Evolutionary conservation across 2,888 invertebrate genomes (phyloP), one percentile per base, ranked within the genome.

Genomic region (Schizaphis graminum): DNA sequence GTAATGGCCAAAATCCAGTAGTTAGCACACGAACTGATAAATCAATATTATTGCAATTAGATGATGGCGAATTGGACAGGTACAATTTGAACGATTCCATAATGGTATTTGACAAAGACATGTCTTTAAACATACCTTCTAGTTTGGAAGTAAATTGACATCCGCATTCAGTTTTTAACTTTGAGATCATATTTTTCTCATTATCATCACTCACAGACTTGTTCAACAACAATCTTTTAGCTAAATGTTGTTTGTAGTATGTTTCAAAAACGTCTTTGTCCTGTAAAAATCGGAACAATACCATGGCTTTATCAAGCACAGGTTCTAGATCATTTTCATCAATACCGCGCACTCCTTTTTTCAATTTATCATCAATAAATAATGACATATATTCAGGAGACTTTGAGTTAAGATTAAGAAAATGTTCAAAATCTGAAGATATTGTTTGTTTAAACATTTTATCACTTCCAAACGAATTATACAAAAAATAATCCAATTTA

Each of bases 81-180:
- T 98, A 98, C 95, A 98, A 98, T 96, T 99, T 99, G 96, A 99
- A 99, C 96, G 99, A 99, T 95, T 99, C 99, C 98, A 99, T 99
- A 95, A 99, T 98, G 85, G 99, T 99, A 96, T 99, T 99, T 95
- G 99, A 99, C 94, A 99, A 98, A n/a, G 99, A 99, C 98, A 99
- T 99, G 96, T 99, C 99, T 96, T 99, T 99, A 96, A 99, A 99
- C 99, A 99, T 99, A 95, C 99, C 99, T 96, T 99, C 99, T 95
- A 99, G 97, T 96, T 99, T 99, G 94, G 99, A 99, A 95, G 99
- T 99, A 96, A 99, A 99, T 96, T 99, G 99, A 96, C 99, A 99
- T 95, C 99, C 99, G 97, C 99, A 99, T 97, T 99, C 99, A 97
- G 99, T 99, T 99, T 99, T 99, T 96, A 99, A 97, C 97, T 99